Evolutionary conservation across 2,888 invertebrate genomes (phyloP).

Genomic region (Luperina nickerlii): DNA sequence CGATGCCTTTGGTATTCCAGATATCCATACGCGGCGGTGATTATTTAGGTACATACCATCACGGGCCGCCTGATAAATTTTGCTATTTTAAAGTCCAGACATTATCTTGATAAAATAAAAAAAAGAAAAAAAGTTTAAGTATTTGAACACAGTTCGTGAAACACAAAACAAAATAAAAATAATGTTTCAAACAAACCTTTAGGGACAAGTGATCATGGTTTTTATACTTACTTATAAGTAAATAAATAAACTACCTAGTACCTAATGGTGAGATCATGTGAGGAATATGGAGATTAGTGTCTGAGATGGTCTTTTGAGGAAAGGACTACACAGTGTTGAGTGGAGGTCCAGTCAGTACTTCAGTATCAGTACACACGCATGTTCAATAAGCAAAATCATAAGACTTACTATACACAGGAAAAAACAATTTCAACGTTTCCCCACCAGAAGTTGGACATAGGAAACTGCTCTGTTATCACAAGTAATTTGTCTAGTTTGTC

Average conservation of each 20-base stretch:
- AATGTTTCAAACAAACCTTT: no score
- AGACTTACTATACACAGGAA: not conserved
- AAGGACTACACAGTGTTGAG: not conserved
- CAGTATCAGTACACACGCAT: not conserved
- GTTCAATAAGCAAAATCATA: not conserved
- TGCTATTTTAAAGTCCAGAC: not conserved
- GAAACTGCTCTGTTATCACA: conserved; percentile 30
- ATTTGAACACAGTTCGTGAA: no score
- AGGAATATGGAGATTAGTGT: not conserved
- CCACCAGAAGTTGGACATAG: not conserved
- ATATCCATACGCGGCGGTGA: not conserved
- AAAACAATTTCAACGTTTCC: not conserved
- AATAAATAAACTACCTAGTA: no score
- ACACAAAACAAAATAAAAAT: no score
- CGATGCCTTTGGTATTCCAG: not conserved
- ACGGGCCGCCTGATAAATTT: not conserved
- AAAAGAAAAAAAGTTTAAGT: no score
- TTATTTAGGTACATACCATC: not conserved
- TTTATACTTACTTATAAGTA: no score
- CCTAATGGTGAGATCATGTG: not conserved
- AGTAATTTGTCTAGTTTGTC: conserved; percentile 31
- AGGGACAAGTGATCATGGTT: no score
- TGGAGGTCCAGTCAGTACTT: not conserved
- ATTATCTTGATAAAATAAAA: no score
- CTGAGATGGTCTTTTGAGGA: not conserved